Evolutionary conservation across 2,113 vertebrate species (phyloP).

Genomic region (Xiphorhynchus elegans): DNA sequence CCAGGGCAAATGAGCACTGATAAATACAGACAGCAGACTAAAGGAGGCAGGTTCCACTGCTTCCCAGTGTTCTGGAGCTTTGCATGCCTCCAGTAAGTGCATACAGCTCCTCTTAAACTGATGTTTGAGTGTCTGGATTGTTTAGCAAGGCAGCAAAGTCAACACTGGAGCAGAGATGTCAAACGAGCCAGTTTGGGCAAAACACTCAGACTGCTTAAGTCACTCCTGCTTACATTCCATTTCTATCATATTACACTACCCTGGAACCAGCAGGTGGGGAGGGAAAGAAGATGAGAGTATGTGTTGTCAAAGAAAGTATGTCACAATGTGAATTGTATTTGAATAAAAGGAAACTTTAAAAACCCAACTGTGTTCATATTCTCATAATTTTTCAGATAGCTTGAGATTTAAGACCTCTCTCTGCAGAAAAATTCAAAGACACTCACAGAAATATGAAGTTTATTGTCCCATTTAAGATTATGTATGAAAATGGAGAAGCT

Average conservation of each 20-base stretch:
- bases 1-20: not conserved
- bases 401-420: not conserved
- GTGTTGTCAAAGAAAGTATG: not conserved
- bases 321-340: not conserved
- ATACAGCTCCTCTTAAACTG: not conserved
- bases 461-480: not conserved
- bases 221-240: not conserved
- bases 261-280: not conserved
- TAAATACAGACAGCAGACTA: conserved; percentile 7
- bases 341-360: not conserved
- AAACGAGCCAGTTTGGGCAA: not conserved
- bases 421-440: not conserved
- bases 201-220: not conserved
- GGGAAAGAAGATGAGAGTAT: not conserved
- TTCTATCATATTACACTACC: not conserved
- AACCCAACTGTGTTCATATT: not conserved
- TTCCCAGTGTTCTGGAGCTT: not conserved
- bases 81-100: not conserved
- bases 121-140: not conserved
- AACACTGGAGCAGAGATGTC: not conserved
- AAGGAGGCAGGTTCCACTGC: not conserved
- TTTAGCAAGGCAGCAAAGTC: not conserved
- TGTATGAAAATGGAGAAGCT: not conserved
- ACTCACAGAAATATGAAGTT: not conserved
- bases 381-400: not conserved